Evolutionary conservation across 2,797 vertebrate species (phyloP).

Genomic region (Muraenolepis orangiensis): DNA sequence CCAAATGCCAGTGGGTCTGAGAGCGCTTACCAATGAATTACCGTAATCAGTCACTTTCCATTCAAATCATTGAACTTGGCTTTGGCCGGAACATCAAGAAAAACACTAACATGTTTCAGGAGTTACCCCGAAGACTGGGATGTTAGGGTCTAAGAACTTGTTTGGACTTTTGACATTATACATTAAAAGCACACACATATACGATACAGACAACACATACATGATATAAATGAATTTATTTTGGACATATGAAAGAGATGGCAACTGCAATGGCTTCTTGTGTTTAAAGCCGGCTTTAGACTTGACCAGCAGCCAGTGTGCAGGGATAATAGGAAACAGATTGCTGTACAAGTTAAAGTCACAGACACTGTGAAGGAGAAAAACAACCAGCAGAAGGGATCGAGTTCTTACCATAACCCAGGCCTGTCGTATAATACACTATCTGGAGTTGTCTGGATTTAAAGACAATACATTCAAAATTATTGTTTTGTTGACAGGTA

Average conservation of each 20-base stretch:
- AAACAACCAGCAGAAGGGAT: not conserved
- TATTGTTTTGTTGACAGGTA: not conserved
- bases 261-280: slow-evolving; percentile 12
- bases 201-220: not conserved
- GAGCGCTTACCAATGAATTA: slow-evolving; percentile 39
- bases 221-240: too few species aligned
- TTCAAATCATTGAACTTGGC: not conserved
- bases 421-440: not conserved
- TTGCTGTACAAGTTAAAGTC: slow-evolving; percentile 10
- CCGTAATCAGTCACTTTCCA: slow-evolving; percentile 20
- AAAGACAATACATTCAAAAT: not conserved
- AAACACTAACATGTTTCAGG: not conserved
- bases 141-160: not conserved
- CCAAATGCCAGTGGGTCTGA: not conserved
- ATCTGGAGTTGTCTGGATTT: not conserved
- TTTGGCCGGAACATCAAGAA: not conserved
- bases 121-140: not conserved
- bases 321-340: slow-evolving; percentile 18
- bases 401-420: not conserved
- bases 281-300: not conserved
- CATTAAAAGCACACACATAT: not conserved
- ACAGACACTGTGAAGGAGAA: slow-evolving; percentile 1
- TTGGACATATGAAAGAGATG: too few species aligned
- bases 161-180: not conserved
- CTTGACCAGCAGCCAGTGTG: not conserved